These are phyloP conservation scores for Hedychridium roseum DNA, from an alignment of 2,888 invertebrate species.

Conservation along the genomic window DNA sequence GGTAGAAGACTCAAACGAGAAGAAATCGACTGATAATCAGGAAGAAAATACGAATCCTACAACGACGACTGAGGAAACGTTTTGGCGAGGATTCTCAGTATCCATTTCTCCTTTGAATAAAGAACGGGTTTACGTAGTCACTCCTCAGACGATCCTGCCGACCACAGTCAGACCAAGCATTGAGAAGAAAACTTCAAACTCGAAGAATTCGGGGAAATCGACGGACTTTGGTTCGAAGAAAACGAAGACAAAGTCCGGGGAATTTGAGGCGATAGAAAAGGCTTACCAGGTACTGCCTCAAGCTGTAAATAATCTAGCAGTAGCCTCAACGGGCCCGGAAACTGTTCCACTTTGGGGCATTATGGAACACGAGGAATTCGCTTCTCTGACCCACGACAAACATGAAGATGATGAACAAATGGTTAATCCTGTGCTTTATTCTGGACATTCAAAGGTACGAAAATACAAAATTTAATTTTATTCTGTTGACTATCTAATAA, in stretches of 20 bases:
- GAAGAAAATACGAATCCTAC: conserved; percentile 12
- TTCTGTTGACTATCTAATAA: no score
- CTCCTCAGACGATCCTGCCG: conserved; percentile 71
- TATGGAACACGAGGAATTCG: conserved; percentile 59
- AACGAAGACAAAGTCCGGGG: conserved; percentile 20
- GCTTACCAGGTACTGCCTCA: conserved; percentile 60
- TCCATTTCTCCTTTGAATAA: conserved; percentile 80
- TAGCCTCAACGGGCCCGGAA: conserved; percentile 55
- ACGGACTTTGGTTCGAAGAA: conserved; percentile 18
- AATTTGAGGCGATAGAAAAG: conserved; percentile 51
- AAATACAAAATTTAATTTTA: neutral
- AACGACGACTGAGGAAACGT: conserved; percentile 64
- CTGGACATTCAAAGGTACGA: conserved; percentile 73
- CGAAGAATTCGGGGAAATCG: conserved; percentile 57
- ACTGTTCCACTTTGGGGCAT: conserved; percentile 57
- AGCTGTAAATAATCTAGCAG: conserved; percentile 59
- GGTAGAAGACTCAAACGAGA: neutral
- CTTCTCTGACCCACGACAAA: conserved; percentile 19
- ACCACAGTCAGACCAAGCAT: no score
- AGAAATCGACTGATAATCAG: neutral
- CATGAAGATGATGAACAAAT: conserved; percentile 10
- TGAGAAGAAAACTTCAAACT: conserved; percentile 36
- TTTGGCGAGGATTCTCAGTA: conserved; percentile 75
- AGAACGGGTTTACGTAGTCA: conserved; percentile 84
- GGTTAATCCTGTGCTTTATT: conserved; percentile 52